Percentiles rank a stretch among this genome's conserved stretches.
phyloP scores from a whole-genome alignment of 2,113 vertebrate genomes.

The rat (Rattus norvegicus) region GRCr8 NC_086024.1:28862001-28862500 shows the following conservation, averaged over 20 bases:
- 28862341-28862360: not conserved
- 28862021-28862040: not conserved
- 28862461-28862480: not conserved
- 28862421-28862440: too few species aligned
- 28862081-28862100: not conserved
- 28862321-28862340: not conserved
- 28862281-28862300: too few species aligned
- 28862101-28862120: not conserved
- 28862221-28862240: not conserved
- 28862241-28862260: not conserved
- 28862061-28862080: not conserved
- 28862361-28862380: not conserved
- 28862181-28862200: not conserved
- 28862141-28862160: not conserved
- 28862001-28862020: not conserved
- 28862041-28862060: not conserved
- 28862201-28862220: not conserved
- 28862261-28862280: not conserved
- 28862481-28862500: not conserved
- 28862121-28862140: not conserved
- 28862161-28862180: not conserved
- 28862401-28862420: not conserved
- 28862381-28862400: not conserved
- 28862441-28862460: not conserved
- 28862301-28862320: too few species aligned